These are phyloP conservation scores for Channa striata DNA, from an alignment of 2,797 vertebrate species.

Conservation along the genomic window DNA sequence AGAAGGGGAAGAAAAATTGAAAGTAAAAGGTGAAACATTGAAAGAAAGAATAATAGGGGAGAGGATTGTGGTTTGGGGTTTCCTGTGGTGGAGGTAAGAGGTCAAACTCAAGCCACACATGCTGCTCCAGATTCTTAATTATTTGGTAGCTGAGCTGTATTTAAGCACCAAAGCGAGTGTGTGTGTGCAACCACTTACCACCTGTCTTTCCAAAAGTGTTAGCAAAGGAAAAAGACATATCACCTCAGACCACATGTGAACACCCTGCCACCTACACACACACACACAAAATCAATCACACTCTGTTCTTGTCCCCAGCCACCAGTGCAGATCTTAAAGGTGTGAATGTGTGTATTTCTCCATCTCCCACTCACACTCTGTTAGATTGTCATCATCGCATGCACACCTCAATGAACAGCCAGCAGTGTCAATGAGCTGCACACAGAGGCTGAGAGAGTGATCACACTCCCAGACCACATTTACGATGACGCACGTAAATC, in stretches of 20 bases:
- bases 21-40: background rate
- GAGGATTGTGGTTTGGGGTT: slow-evolving; percentile 51
- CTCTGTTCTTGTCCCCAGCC: background rate
- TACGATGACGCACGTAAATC: background rate
- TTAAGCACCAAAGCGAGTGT: background rate
- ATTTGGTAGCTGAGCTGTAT: background rate
- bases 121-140: background rate
- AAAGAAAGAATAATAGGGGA: slow-evolving; percentile 10
- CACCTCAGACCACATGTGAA: slow-evolving; percentile 37
- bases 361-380: slow-evolving; percentile 13
- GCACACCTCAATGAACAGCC: slow-evolving; percentile 7
- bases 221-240: background rate
- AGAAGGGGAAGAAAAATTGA: slow-evolving; percentile 10
- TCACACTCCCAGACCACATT: background rate
- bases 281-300: slow-evolving; percentile 1
- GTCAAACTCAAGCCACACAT: slow-evolving; percentile 43
- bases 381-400: slow-evolving; percentile 5
- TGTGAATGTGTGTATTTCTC: slow-evolving; percentile 9
- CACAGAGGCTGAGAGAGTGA: background rate
- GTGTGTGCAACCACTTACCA: slow-evolving; percentile 1
- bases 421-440: slow-evolving; percentile 20
- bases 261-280: background rate
- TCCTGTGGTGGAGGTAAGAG: slow-evolving; percentile 53
- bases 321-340: slow-evolving; percentile 16
- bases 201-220: slow-evolving; percentile 20